Base-by-base conservation (phyloP, 2,888 invertebrate genomes). In the Morpho deidamia region DNA sequence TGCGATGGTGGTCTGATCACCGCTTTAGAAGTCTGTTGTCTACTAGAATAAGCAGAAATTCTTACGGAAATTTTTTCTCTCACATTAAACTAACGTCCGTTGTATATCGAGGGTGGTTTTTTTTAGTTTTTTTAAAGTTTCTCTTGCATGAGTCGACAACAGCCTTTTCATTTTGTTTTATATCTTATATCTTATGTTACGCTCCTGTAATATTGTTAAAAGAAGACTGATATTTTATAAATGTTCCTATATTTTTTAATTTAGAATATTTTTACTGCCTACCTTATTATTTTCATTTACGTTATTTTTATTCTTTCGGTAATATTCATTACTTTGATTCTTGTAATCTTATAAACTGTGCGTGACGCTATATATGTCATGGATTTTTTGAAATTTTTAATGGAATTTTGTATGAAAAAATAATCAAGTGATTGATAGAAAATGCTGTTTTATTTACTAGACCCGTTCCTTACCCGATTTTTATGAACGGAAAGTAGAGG, bases 161-260 rank as follows among this genome's bases (percentile, higher is more conserved):
- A 81, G 82, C 71, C 79, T 81, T 78, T 72, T 71, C 71, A 67
- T 74, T 72, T 78, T 74, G 67, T 67, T 68, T 64, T 64, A 63
- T 66, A 65, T 69, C 64, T n/a, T 71, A 69, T 70, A 72, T 71
- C 78, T 83, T 85, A 79, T 72, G 81, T 84, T 83, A 81, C 71
- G 76, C 76, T 80, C 79, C 81, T 82, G 80, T 82, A 81, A 82
- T 77, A 81, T 81, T 84, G 78, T 84, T 81, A 72, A 78, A 78
- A 69, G 73, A 85, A 87, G 88, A 88, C 88, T 88, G 88, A 89
- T 78, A 79, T 81, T 78, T 83, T 81, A 78, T 78, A 81, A 81
- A 85, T 85, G 89, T 89, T 89, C 89, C 89, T 89, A 88, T 87
- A 85, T 84, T 88, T n/a, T n/a, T 83, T 85, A 83, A 80, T 88